These are phyloP conservation scores for Tinea semifulvella DNA, from an alignment of 2,888 invertebrate species.

Conservation along the genomic window DNA sequence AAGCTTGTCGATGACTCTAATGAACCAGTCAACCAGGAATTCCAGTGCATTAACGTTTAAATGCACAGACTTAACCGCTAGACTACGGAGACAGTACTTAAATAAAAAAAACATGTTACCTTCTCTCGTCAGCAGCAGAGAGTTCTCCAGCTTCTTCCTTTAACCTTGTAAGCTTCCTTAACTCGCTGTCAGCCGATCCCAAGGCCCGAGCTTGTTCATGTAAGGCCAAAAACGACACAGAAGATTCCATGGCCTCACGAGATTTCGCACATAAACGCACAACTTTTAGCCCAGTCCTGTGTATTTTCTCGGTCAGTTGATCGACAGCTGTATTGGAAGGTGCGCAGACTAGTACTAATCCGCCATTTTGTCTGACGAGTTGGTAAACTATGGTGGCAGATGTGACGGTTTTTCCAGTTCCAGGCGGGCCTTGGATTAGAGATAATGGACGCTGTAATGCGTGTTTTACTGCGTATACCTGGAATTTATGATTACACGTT, in stretches of 20 bases:
- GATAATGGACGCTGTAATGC: constrained; percentile 95
- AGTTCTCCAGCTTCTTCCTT: constrained; percentile 97
- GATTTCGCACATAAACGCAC: constrained; percentile 98
- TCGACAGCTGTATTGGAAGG: constrained; percentile 99
- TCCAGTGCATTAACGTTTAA: too few species aligned
- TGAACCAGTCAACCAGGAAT: too few species aligned
- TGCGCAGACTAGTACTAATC: constrained; percentile 96
- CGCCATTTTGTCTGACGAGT: constrained; percentile 91
- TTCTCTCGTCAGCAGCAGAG: constrained; percentile 3
- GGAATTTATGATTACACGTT: too few species aligned
- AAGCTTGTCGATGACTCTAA: too few species aligned
- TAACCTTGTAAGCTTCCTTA: constrained; percentile 93
- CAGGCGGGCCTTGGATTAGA: constrained; percentile 96
- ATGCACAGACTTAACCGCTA: too few species aligned
- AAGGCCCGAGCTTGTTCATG: constrained; percentile 97
- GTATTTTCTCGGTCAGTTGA: constrained; percentile 98
- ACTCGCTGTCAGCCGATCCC: constrained; percentile 87
- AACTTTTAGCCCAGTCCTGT: constrained; percentile 92
- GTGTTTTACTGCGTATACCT: constrained; percentile 97
- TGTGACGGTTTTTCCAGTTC: constrained; percentile 98
- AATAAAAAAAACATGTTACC: too few species aligned
- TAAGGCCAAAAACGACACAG: constrained; percentile 94
- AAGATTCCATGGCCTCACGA: constrained; percentile 97
- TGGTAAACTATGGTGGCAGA: constrained; percentile 99
- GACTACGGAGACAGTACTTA: too few species aligned